Conservation (phyloP, 1,140 invertebrate genomes). For the Nixonia krombeini region DNA sequence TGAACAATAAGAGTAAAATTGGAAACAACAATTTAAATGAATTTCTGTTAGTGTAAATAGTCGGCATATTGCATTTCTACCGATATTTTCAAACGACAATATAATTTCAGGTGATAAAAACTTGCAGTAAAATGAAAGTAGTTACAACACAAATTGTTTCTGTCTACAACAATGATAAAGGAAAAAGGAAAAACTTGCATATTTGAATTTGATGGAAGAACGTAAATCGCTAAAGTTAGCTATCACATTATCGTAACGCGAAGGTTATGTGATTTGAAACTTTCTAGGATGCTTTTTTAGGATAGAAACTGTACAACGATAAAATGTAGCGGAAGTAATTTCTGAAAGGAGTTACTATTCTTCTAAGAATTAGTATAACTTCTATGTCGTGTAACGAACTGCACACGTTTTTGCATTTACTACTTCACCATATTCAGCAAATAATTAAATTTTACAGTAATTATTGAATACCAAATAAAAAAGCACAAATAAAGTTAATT, state of each 20-base stretch:
- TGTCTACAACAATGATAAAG: conserved; percentile 2
- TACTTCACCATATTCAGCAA: too few species aligned
- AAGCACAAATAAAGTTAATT: neutral
- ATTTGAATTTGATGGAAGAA: conserved; percentile 12
- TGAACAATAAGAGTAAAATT: too few species aligned
- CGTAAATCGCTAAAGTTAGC: conserved; percentile 10
- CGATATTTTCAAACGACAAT: too few species aligned
- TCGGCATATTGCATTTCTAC: too few species aligned
- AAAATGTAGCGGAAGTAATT: neutral
- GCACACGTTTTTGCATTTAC: too few species aligned
- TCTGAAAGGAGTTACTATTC: neutral
- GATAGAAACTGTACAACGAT: neutral
- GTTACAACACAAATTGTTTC: conserved; percentile 2
- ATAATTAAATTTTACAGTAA: neutral
- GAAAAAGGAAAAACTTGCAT: neutral
- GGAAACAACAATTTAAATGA: too few species aligned
- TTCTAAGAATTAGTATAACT: neutral
- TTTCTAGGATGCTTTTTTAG: neutral
- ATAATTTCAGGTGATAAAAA: neutral
- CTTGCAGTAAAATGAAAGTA: neutral
- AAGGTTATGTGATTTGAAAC: neutral
- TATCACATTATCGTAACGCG: neutral
- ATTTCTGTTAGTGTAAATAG: too few species aligned
- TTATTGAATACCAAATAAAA: neutral
- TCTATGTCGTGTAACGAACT: neutral